Percentiles rank a stretch among this genome's conserved stretches.
phyloP scores from a whole-genome alignment of 1,140 invertebrate species.

The Drusus annulatus region DNA sequence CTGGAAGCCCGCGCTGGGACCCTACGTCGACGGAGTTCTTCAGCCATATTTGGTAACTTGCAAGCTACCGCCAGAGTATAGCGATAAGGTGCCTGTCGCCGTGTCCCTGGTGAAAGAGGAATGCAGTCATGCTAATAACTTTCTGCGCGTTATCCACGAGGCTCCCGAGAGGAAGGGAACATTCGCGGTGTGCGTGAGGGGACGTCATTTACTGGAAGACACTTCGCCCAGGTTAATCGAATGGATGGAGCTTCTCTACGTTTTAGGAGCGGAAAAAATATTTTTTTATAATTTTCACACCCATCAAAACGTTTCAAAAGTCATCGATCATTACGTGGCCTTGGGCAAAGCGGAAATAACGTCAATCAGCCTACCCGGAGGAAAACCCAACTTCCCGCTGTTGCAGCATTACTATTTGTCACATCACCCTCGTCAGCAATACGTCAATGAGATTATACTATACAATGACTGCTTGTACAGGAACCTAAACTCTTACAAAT shows the following conservation, averaged over 20 bases:
- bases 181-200: conserved; percentile 82
- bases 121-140: neutral
- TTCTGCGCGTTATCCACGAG: neutral
- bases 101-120: conserved; percentile 2
- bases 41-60: conserved; percentile 26
- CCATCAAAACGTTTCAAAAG: conserved; percentile 69
- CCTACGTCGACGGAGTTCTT: neutral
- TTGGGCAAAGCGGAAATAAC: conserved; percentile 61
- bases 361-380: neutral
- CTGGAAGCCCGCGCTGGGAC: neutral
- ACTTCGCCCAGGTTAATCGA: conserved; percentile 76
- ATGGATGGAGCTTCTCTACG: conserved; percentile 78
- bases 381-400: conserved; percentile 7
- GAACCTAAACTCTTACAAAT: conserved; percentile 75
- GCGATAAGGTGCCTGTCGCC: neutral
- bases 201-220: conserved; percentile 76
- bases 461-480: conserved; percentile 85
- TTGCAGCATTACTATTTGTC: conserved; percentile 2
- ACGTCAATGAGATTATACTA: conserved; percentile 69
- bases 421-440: conserved; percentile 64
- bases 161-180: conserved; percentile 59
- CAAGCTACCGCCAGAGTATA: neutral
- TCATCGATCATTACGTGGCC: conserved; percentile 73
- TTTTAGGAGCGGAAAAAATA: conserved; percentile 77
- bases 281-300: conserved; percentile 77